Base-by-base conservation (phyloP, 2,113 vertebrate species). In the Columba livia region DNA sequence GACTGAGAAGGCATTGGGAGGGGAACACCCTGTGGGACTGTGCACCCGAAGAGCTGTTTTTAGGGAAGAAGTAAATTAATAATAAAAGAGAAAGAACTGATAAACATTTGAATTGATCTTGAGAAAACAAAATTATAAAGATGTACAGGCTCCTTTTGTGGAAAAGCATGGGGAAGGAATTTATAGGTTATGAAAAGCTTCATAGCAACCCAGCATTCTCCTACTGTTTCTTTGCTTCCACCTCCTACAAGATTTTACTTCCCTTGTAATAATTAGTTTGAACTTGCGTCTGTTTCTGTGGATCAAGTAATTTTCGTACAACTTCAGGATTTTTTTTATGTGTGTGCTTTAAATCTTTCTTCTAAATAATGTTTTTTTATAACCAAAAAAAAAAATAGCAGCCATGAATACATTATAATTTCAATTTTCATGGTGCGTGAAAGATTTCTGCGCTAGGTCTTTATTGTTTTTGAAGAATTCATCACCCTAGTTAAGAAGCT, bases 381-480 rank as follows among this genome's bases (percentile, higher is more conserved):
- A 92, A 85, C 65, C 44, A 72, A 74, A 50, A 84, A 97, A 94
- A 96, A 80, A 34, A 96, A 80, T n/a, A 34, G 66, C 72, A 26
- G 25, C 84, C 72, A 80, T 83, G 88, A 93, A 97, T 97, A 89
- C 93, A 93, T 97, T 96, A 86, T 96, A 94, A 97, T 97, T 97
- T 97, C 96, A 97, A 93, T 98, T 97, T 98, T 96, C 97, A 69
- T 88, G 77, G 95, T 94, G 73, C 88, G 86, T 79, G 85, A 96
- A 97, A 96, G 96, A 96, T 97, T 98, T 97, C 95, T 96, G 96
- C 94, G 85, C 97, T 97, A 90, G 96, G 94, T 93, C 95, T 98
- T 98, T 98, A 98, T 98, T 98, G 98, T 98, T 98, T 98, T 98
- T 98, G 97, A 98, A 98, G 97, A 98, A 98, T 98, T 98, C 97